Evolutionary conservation across 2,888 invertebrate species (phyloP), one percentile per base, ranked within the genome.

Genomic region (Oxycera nigricornis): DNA sequence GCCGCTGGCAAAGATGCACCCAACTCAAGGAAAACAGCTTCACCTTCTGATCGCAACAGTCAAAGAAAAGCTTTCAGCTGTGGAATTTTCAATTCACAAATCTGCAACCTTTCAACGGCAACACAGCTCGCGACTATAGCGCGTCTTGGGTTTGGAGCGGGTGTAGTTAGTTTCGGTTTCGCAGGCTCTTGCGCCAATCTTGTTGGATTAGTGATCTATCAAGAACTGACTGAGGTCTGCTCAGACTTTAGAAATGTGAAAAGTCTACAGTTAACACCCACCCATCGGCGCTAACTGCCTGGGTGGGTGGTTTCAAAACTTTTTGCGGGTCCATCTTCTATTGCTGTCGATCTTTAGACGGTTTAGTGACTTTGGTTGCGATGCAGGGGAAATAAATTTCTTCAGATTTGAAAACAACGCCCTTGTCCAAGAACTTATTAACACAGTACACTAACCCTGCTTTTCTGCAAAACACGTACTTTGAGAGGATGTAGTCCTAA

Each of bases 11-110:
- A 17, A 68, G 75, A 75, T 75, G 75, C 75, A 75, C 70, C 75
- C 68, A 73, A 59, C 52, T 73, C 75, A 75, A 75, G 75, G 75
- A 75, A 75, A 75, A 75, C 75, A 9, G 73, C 75, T 75, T 75
- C 73, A 30, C 70, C 70, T 70, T 55, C 24, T 20, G 30, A 39
- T 35, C 41, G 31, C 46, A 31, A 26, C 39, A 20, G 55, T n/a
- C 22, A 35, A 70, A 55, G 70, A 70, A 70, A 70, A 70, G 70
- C 70, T 70, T 70, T 70, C 55, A 9, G 35, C 17, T 28, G 9
- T 31, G 55, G 70, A 52, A 55, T 70, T 70, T 70, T 17, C 41
- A 41, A 65, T 65, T 65, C 65, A 26, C 17, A 22, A n/a, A 65
- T 41, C 14, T 65, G 28, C 41, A 65, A 55, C 24, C 55, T 20